phyloP scores from a whole-genome alignment of 2,797 vertebrate genomes.

The Muraenolepis orangiensis region DNA sequence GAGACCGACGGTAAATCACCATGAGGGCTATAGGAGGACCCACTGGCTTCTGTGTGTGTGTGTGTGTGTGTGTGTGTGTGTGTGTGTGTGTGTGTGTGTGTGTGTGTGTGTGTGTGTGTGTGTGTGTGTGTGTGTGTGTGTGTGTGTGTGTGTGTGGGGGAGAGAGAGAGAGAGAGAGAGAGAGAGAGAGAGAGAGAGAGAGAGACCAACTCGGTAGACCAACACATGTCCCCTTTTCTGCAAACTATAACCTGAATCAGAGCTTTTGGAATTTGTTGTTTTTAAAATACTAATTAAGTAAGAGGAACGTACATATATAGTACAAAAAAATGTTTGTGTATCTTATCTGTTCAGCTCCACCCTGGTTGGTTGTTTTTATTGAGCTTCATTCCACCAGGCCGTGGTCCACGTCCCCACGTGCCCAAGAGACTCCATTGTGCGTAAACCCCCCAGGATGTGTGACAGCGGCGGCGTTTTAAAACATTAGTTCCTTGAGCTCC shows the following conservation, averaged over 20 bases:
- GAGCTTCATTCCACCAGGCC: not conserved
- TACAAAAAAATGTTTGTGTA: too few species aligned
- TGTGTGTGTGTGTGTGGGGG: constrained; percentile 7
- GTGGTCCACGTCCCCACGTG: not conserved
- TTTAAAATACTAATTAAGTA: too few species aligned
- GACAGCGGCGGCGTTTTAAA: constrained; percentile 32
- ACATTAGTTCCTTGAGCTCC: constrained; percentile 47
- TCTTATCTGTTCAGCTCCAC: too few species aligned
- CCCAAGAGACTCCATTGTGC: constrained; percentile 13
- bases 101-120: not conserved
- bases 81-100: constrained; percentile 8
- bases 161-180: not conserved
- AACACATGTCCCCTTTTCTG: too few species aligned
- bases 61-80: constrained; percentile 11
- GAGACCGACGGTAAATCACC: not conserved
- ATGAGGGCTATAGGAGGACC: not conserved
- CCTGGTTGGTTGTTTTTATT: not conserved
- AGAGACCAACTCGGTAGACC: too few species aligned
- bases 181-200: not conserved
- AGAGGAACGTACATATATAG: too few species aligned
- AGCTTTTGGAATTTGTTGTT: too few species aligned
- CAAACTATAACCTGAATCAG: too few species aligned
- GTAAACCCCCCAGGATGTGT: constrained; percentile 5
- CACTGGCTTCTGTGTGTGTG: not conserved
- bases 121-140: constrained; percentile 14